Evolutionary conservation across 2,797 vertebrate species (phyloP).

Genomic region (Chanos chanos): DNA sequence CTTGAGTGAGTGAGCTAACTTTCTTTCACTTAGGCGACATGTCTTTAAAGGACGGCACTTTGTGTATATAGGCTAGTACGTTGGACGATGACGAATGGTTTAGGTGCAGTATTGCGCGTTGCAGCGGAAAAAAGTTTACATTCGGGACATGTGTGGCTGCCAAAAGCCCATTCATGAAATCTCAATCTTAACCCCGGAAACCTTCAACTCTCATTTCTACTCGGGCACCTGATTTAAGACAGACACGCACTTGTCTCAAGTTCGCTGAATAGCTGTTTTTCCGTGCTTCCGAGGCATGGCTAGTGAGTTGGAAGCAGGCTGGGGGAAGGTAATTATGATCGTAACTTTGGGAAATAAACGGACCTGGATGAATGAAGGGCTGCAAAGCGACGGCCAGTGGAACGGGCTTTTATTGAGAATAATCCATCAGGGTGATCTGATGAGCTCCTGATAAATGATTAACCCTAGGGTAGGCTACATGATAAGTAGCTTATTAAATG

Average conservation of each 20-base stretch:
- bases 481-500: conserved; percentile 67
- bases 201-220: conserved; percentile 74
- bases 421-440: conserved; percentile 62
- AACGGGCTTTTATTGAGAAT: conserved; percentile 59
- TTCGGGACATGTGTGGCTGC: conserved; percentile 80
- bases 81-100: conserved; percentile 83
- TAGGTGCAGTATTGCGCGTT: conserved; percentile 76
- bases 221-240: conserved; percentile 74
- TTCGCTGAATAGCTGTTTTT: not conserved
- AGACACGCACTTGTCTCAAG: conserved; percentile 50
- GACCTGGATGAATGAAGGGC: no score
- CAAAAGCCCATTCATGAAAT: conserved; percentile 77
- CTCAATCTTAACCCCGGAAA: conserved; percentile 76
- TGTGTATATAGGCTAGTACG: conserved; percentile 77
- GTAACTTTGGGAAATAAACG: conserved; percentile 24
- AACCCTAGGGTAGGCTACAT: conserved; percentile 55
- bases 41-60: conserved; percentile 68
- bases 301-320: not conserved
- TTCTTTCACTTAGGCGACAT: conserved; percentile 66
- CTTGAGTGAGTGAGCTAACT: conserved; percentile 50
- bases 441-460: conserved; percentile 59
- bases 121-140: conserved; percentile 78
- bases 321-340: not conserved
- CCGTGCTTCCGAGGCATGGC: not conserved
- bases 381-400: no score